phyloP scores from a whole-genome alignment of 2,113 vertebrate genomes.

The Sylvicapra grimmia region DNA sequence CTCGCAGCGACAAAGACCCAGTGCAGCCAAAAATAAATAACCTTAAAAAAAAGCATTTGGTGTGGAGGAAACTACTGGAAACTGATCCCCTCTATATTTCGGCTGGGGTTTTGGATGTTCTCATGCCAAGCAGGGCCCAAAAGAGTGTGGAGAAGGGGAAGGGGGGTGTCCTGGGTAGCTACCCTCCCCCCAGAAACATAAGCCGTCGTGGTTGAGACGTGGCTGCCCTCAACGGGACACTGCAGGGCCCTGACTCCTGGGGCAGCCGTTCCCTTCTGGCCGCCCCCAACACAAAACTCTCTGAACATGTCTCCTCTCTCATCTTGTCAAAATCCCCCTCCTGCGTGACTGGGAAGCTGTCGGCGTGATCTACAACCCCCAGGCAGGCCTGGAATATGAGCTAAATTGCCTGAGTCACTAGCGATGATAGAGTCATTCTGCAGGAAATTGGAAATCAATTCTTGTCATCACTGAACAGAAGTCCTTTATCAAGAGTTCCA shows the following conservation, averaged over 20 bases:
- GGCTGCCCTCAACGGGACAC: background rate
- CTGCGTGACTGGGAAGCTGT: conserved; percentile 83
- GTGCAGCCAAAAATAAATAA: background rate
- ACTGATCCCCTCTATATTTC: background rate
- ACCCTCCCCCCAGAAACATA: background rate
- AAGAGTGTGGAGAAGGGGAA: background rate
- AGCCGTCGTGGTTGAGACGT: accelerated
- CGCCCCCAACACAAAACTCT: conserved; percentile 59
- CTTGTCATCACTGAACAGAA: conserved; percentile 90
- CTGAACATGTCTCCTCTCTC: conserved; percentile 72
- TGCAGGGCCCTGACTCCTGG: background rate
- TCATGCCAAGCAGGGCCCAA: background rate
- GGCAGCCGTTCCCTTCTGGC: conserved; percentile 5
- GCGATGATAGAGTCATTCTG: conserved; percentile 92
- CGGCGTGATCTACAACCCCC: conserved; percentile 87
- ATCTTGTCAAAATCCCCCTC: conserved; percentile 80
- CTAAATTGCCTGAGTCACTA: conserved; percentile 90
- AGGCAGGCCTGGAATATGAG: conserved; percentile 82
- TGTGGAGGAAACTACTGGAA: background rate
- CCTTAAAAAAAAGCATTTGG: background rate
- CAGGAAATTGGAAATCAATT: conserved; percentile 98
- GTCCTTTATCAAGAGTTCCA: conserved; percentile 82
- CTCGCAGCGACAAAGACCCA: accelerated
- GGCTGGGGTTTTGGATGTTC: background rate
- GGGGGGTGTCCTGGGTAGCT: background rate